These are phyloP conservation scores for Phalanger gymnotis DNA, from an alignment of 2,797 vertebrate genomes.

Conservation along the genomic window DNA sequence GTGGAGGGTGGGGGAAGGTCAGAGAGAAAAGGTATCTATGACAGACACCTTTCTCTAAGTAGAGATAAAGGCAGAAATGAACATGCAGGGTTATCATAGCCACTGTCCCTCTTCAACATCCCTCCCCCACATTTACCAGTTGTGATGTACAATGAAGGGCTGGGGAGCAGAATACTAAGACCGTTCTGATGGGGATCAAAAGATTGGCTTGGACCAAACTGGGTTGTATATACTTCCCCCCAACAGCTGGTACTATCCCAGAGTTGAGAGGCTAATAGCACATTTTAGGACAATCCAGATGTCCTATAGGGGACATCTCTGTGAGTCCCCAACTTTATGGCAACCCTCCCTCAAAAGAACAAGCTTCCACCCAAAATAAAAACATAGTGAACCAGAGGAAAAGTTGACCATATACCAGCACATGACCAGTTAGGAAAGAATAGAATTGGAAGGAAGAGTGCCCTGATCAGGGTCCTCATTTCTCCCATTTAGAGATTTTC, in stretches of 20 bases:
- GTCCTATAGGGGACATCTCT: background rate
- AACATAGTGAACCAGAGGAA: background rate
- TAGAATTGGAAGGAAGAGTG: background rate
- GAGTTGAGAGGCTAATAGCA: background rate
- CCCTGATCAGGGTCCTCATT: background rate
- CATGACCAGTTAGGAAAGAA: background rate
- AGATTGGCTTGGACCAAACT: background rate
- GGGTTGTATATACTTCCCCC: background rate
- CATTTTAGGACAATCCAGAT: background rate
- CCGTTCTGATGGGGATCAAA: background rate
- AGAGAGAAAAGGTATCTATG: conserved; percentile 8
- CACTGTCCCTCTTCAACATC: background rate
- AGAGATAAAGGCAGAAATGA: background rate
- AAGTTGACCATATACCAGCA: background rate
- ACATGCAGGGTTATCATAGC: background rate
- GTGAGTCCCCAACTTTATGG: background rate
- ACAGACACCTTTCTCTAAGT: background rate
- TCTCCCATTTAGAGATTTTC: background rate
- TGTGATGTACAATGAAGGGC: background rate
- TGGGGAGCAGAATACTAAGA: background rate
- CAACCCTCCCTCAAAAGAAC: background rate
- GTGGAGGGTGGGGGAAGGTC: background rate
- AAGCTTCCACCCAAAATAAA: background rate
- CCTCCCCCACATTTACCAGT: background rate
- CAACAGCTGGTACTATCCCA: background rate